Conservation (phyloP, 2,113 vertebrate genomes). For the Procapra przewalskii region DNA sequence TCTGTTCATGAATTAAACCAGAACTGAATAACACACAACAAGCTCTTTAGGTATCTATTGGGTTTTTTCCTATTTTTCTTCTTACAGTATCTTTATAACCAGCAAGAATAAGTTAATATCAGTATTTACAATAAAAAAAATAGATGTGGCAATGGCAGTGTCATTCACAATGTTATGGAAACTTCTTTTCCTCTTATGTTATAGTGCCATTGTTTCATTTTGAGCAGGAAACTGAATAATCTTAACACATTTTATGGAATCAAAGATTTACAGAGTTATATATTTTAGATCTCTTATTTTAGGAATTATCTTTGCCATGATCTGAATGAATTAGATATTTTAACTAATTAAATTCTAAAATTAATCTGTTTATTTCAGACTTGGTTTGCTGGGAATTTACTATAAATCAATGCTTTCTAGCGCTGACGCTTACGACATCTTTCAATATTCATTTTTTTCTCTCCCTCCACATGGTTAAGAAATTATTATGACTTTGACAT, state of each 20-base stretch:
- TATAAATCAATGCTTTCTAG: conserved; percentile 38
- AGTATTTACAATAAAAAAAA: background rate
- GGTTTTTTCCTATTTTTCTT: conserved; percentile 39
- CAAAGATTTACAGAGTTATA: background rate
- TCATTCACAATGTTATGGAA: background rate
- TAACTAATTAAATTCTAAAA: conserved; percentile 45
- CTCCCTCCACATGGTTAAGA: background rate
- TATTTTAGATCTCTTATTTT: conserved; percentile 6
- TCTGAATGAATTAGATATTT: conserved; percentile 35
- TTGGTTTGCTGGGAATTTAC: conserved; percentile 38
- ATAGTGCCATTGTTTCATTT: conserved; percentile 16
- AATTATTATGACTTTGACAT: conserved; percentile 41
- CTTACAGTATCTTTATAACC: conserved; percentile 31
- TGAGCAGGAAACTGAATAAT: conserved; percentile 22
- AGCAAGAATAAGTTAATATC: background rate
- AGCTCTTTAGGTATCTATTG: conserved; percentile 64
- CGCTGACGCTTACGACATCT: background rate
- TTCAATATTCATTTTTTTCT: conserved; percentile 34
- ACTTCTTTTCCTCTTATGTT: background rate
- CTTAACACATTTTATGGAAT: background rate
- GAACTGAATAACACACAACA: conserved; percentile 37
- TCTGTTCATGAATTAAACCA: conserved; percentile 71
- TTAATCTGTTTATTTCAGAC: conserved; percentile 43
- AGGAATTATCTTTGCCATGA: background rate
- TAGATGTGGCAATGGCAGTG: background rate